Evolutionary conservation across 2,888 invertebrate genomes (phyloP).

Genomic region (Lithophane ornitopus): DNA sequence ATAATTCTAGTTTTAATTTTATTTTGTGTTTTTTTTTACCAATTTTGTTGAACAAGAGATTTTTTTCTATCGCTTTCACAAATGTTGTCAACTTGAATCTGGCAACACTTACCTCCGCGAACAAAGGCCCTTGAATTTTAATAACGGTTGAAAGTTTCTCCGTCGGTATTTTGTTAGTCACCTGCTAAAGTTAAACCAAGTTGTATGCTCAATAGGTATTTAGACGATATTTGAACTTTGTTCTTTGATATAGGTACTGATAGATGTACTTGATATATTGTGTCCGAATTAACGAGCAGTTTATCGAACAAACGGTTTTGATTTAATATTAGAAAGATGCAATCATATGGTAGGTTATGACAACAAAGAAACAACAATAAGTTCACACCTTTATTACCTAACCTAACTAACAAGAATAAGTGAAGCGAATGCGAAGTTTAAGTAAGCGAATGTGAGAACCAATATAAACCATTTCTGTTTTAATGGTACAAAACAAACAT

Average conservation of each 20-base stretch:
- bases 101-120: constrained; percentile 25
- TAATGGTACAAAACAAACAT: too few relatives aligned
- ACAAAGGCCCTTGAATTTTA: constrained; percentile 60
- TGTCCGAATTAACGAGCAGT: background rate
- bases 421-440: too few relatives aligned
- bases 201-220: background rate
- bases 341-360: background rate
- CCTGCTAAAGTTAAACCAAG: constrained; percentile 29
- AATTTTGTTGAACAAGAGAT: background rate
- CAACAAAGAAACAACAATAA: background rate
- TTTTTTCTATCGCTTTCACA: background rate
- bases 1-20: background rate
- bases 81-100: constrained; percentile 27
- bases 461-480: too few relatives aligned
- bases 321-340: background rate
- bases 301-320: background rate
- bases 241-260: background rate
- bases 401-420: background rate
- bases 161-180: constrained; percentile 40
- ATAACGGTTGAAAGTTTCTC: constrained; percentile 54
- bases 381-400: background rate
- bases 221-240: background rate
- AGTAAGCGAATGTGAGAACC: too few relatives aligned
- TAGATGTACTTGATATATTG: too few relatives aligned
- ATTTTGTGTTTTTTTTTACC: background rate